These are phyloP conservation scores for Dipodomys spectabilis DNA, from an alignment of 2,113 vertebrate genomes.

Conservation along the genomic window DNA sequence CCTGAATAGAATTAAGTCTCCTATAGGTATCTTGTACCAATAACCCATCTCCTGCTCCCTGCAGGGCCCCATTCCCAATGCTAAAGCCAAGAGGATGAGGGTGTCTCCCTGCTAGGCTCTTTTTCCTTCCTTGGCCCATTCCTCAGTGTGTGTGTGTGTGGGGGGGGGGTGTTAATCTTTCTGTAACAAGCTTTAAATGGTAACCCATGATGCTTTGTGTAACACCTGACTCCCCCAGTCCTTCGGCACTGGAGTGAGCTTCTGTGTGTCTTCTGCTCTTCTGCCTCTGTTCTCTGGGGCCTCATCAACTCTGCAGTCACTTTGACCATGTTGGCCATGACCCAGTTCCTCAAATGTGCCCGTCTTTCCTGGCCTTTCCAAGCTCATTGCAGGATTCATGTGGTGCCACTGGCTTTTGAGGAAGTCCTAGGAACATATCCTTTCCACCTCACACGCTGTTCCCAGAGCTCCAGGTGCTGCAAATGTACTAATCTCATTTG, in stretches of 20 bases:
- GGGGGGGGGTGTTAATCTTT: neutral
- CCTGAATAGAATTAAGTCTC: rapidly evolving
- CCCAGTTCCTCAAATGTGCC: neutral
- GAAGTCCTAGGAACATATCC: neutral
- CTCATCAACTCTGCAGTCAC: neutral
- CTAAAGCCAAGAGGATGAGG: neutral
- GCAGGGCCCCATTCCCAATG: rapidly evolving
- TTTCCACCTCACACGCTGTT: neutral
- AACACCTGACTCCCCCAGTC: neutral
- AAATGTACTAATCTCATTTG: neutral
- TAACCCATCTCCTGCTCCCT: neutral
- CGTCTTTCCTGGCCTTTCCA: no score
- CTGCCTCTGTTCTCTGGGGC: neutral
- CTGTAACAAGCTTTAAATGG: neutral
- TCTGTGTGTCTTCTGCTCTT: rapidly evolving
- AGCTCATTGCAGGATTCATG: no score
- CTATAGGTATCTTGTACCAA: neutral
- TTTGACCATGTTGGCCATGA: neutral
- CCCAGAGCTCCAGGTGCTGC: rapidly evolving
- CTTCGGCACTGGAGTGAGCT: neutral
- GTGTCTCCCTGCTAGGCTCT: neutral
- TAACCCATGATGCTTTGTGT: neutral
- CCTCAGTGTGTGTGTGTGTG: neutral
- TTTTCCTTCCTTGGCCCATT: neutral
- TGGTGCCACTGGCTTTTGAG: neutral